Evolutionary conservation across 1,140 invertebrate genomes (phyloP).

Genomic region (Limonius californicus): DNA sequence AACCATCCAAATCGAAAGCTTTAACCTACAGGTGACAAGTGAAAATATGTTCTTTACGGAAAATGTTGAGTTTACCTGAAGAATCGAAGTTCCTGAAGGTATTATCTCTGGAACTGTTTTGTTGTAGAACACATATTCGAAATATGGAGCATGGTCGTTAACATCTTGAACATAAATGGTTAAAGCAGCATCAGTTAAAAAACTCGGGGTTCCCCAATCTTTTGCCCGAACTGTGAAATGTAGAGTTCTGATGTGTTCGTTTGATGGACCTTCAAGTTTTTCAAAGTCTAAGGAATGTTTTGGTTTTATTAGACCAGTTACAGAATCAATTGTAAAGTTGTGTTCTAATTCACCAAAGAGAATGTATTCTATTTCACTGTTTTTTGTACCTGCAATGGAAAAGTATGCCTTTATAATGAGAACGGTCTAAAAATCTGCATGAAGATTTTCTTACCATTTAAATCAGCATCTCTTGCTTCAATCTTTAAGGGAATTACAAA

Average conservation of each 20-base stretch:
- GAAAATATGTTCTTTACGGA: constrained; percentile 16
- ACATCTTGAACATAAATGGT: constrained; percentile 81
- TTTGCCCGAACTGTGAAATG: constrained; percentile 73
- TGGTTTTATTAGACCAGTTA: constrained; percentile 68
- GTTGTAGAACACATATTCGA: constrained; percentile 71
- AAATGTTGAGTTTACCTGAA: constrained; percentile 57
- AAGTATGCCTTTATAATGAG: no score
- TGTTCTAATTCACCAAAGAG: constrained; percentile 66
- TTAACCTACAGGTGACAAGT: constrained; percentile 53
- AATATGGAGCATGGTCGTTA: constrained; percentile 82
- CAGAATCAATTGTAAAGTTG: constrained; percentile 80
- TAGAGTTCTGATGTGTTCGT: constrained; percentile 63
- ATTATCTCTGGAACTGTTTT: constrained; percentile 78
- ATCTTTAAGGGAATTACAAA: constrained; percentile 75
- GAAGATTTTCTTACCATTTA: constrained; percentile 78
- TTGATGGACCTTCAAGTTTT: constrained; percentile 54
- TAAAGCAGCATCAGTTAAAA: constrained; percentile 70
- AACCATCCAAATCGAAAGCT: constrained; percentile 80
- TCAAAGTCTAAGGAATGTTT: constrained; percentile 76
- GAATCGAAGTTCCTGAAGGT: constrained; percentile 69
- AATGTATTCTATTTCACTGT: constrained; percentile 78
- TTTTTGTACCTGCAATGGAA: constrained; percentile 64
- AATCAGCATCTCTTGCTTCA: constrained; percentile 80
- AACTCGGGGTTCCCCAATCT: constrained; percentile 73
- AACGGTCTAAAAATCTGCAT: no score